These are phyloP conservation scores for Rhea pennata DNA, from an alignment of 2,113 vertebrate genomes.

Conservation along the genomic window DNA sequence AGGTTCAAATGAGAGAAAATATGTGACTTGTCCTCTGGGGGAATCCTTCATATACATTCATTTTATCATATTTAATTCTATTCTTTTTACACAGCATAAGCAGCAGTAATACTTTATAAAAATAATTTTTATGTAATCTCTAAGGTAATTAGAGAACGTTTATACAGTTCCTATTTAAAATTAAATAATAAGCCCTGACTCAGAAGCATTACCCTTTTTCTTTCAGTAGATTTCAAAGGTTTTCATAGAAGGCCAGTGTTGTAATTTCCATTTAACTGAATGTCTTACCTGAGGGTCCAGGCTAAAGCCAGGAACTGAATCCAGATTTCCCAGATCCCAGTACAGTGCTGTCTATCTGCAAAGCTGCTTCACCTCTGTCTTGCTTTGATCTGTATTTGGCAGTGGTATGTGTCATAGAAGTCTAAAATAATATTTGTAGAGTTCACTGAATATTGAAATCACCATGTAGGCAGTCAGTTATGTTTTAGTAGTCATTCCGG, in stretches of 20 bases:
- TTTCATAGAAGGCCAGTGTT: not conserved
- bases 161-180: not conserved
- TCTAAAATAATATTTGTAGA: not conserved
- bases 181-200: not conserved
- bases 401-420: not conserved
- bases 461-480: not conserved
- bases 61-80: not conserved
- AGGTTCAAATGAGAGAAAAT: not conserved
- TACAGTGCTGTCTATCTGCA: not conserved
- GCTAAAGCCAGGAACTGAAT: not conserved
- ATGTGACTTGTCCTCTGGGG: not conserved
- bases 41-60: not conserved
- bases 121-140: not conserved
- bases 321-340: not conserved
- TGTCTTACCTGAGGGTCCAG: not conserved
- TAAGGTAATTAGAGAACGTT: not conserved
- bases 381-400: not conserved
- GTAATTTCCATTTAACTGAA: not conserved
- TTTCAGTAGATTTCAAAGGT: not conserved
- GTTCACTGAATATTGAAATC: not conserved
- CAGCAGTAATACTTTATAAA: conserved; percentile 6
- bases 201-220: not conserved
- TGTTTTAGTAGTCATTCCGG: not conserved
- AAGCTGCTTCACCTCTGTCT: not conserved
- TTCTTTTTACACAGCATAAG: not conserved